Percentiles rank a stretch among this genome's conserved stretches.
phyloP scores from a whole-genome alignment of 2,888 invertebrate genomes.

The Bombylius major region DNA sequence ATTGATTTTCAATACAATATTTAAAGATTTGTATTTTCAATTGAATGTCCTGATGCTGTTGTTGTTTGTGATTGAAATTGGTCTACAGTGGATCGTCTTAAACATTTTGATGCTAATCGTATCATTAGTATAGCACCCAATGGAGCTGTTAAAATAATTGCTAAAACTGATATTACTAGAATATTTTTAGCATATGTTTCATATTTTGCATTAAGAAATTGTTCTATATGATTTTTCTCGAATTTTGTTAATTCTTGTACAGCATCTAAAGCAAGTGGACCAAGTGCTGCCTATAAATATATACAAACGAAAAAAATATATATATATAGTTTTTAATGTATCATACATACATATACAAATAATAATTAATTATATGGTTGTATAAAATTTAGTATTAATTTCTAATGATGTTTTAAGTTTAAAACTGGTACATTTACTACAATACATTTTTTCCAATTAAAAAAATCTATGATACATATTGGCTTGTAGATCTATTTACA shows the following conservation, averaged over 20 bases:
- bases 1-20: too few relatives aligned
- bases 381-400: too few relatives aligned
- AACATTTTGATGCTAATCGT: slow-evolving; percentile 33
- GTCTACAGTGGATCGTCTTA: slow-evolving; percentile 17
- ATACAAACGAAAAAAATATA: too few relatives aligned
- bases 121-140: slow-evolving; percentile 39
- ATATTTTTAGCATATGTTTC: slow-evolving; percentile 34
- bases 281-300: slow-evolving; percentile 45
- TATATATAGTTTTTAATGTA: neutral
- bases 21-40: too few relatives aligned
- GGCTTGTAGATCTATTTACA: too few relatives aligned
- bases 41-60: neutral
- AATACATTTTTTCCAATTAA: too few relatives aligned
- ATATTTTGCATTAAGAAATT: neutral
- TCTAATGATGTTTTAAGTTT: too few relatives aligned
- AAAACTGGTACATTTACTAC: too few relatives aligned
- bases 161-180: slow-evolving; percentile 41
- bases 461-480: too few relatives aligned
- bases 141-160: slow-evolving; percentile 44
- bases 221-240: neutral
- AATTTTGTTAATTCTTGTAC: slow-evolving; percentile 27
- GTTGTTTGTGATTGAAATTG: neutral
- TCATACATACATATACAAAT: neutral
- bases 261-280: slow-evolving; percentile 48
- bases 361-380: neutral